Base-by-base conservation (phyloP, 2,797 vertebrate genomes). In the Orestias chungarensis region DNA sequence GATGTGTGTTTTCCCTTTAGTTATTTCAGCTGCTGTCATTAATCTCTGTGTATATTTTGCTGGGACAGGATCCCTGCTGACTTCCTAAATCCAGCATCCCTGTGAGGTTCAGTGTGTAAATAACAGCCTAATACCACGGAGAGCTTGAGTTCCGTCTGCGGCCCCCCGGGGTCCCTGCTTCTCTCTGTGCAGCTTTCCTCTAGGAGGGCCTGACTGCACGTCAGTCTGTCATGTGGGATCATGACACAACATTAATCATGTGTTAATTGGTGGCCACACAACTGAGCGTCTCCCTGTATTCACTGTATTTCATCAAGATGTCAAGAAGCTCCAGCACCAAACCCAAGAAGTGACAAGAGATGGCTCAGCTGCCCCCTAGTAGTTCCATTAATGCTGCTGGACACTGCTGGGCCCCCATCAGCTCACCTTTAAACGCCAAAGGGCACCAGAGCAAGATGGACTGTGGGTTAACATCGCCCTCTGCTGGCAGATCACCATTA, bases 71-170 rank as follows among this genome's bases (percentile, higher is more conserved):
- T 71, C 79, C 79, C 82, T 27, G 79, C 68, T 86, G 81, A 74
- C 70, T 74, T 66, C 67, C 73, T 66, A 54, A 23, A 68, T 77
- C 81, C 74, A 61, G 74, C 68, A 12, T 76, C 76, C 82, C 83
- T 80, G 73, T 46, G 83, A 83, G 76, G 76, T 64, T 66, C 74
- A 74, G 68, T 54, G 72, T 79, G 76, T 86, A 87, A 90, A 83
- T 75, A 84, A 82, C 55, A 18, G 65, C 47, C 65, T 43, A 40
- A 64, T 29, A 64, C 84, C 86, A 88, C 89, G 75, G 79, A 91
- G 78, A 70, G 77, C 55, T 85, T 86, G 70, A 74, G 57, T 70
- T 87, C 81, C 76, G 68, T 61, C 64, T 35, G 42, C 46, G 57
- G 68, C 75, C 59, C 66, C 2, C 9, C 2, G 46, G 50, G 80